Conservation (phyloP, 2,113 vertebrate species). For the Dicentrarchus labrax region DNA sequence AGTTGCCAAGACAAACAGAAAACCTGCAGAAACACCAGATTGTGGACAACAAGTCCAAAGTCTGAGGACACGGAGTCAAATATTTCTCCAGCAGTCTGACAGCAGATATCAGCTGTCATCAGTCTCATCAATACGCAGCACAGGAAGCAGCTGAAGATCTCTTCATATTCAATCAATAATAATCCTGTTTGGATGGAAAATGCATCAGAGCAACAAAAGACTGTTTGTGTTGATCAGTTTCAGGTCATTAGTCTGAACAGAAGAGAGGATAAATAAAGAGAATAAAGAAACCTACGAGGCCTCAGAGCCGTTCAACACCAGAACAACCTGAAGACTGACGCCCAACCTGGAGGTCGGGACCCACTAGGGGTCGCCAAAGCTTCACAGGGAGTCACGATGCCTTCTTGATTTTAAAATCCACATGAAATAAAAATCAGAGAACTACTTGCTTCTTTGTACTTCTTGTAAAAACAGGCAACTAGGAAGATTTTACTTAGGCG, state of each 20-base stretch:
- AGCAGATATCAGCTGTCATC: background rate
- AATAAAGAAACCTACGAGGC: too few species aligned
- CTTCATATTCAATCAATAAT: background rate
- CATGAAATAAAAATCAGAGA: too few species aligned
- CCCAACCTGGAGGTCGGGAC: too few species aligned
- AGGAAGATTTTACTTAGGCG: too few species aligned
- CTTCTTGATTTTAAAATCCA: too few species aligned
- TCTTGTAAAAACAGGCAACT: too few species aligned
- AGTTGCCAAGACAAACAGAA: background rate
- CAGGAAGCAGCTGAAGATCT: background rate
- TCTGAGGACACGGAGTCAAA: background rate
- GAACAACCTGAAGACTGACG: too few species aligned
- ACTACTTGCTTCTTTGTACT: too few species aligned
- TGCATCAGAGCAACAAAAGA: background rate
- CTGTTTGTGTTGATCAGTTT: background rate
- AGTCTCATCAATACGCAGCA: too few species aligned
- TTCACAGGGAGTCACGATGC: too few species aligned
- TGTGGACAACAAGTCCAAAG: conserved; percentile 6
- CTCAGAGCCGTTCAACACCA: too few species aligned
- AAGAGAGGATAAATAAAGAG: background rate
- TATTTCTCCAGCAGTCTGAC: background rate
- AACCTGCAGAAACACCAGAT: background rate
- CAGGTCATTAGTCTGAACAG: background rate
- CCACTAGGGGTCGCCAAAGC: too few species aligned
- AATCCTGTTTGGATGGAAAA: background rate